Conservation (phyloP, 2,797 vertebrate genomes). For the Petrocephalus sullivani region DNA sequence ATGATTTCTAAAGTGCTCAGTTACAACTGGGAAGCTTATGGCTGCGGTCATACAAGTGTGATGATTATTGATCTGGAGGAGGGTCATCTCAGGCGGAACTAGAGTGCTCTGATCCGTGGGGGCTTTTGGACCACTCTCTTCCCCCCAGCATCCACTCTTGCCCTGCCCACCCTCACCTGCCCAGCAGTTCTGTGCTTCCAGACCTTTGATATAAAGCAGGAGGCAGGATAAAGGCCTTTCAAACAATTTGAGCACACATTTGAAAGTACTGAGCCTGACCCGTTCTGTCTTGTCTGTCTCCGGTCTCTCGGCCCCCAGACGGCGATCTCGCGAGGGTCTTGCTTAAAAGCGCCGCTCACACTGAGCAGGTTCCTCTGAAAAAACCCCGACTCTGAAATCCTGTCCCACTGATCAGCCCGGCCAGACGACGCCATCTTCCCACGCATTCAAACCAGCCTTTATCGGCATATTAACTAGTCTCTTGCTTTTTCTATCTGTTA, state of each 20-base stretch:
- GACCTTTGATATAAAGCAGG: neutral
- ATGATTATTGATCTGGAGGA: neutral
- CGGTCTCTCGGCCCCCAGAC: neutral
- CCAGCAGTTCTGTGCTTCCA: neutral
- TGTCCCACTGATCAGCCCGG: neutral
- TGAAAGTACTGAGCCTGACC: neutral
- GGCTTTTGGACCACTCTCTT: neutral
- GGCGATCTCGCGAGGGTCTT: neutral
- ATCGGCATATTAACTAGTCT: neutral
- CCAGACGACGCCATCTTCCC: neutral
- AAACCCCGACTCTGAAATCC: neutral
- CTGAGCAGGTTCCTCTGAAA: neutral
- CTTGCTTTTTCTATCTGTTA: neutral
- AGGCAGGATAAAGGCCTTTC: neutral
- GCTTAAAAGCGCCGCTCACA: neutral
- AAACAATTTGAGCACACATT: neutral
- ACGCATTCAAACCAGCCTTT: neutral
- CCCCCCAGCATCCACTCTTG: neutral
- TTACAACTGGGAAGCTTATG: neutral
- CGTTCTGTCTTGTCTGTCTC: neutral
- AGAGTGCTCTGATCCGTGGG: neutral
- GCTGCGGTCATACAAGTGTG: conserved; percentile 2
- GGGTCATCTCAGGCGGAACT: neutral
- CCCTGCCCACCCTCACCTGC: neutral
- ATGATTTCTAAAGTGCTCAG: neutral